phyloP scores from a whole-genome alignment of 2,113 vertebrate species.

The Notothenia coriiceps region DNA sequence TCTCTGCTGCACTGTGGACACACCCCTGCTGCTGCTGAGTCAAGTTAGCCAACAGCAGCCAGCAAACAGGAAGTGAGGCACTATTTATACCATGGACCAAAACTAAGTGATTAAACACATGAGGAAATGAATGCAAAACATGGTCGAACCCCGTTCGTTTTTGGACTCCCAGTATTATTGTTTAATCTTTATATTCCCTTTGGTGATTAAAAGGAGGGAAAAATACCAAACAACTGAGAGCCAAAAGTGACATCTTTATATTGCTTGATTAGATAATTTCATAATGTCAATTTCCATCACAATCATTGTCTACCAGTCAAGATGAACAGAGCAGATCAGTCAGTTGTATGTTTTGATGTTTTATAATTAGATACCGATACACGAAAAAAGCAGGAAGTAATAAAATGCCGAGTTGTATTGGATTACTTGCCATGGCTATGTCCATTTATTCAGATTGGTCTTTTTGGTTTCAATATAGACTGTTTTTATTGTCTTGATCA shows the following conservation, averaged over 20 bases:
- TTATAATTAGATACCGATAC: too few species aligned
- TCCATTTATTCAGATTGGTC: too few species aligned
- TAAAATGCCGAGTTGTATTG: background rate
- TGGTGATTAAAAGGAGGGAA: background rate
- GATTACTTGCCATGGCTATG: too few species aligned
- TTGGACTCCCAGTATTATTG: too few species aligned
- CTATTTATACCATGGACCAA: background rate
- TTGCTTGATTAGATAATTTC: background rate
- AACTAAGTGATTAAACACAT: too few species aligned
- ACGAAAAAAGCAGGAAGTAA: background rate
- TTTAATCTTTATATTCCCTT: background rate
- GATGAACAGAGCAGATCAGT: background rate
- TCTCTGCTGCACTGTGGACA: conserved; percentile 66
- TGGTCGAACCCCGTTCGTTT: too few species aligned
- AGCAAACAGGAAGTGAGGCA: conserved; percentile 54
- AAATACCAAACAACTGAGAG: too few species aligned
- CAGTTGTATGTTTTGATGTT: too few species aligned
- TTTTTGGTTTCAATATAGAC: too few species aligned
- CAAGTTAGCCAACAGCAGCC: conserved; percentile 22
- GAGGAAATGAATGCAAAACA: background rate
- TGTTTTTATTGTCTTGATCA: too few species aligned
- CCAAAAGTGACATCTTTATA: background rate
- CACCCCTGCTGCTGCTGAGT: conserved; percentile 45
- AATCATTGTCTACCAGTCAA: background rate
- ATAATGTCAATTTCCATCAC: background rate